Evolutionary conservation across 92 coral and sea anemone species (phyloP), one percentile per base, ranked within the genome.

Genomic region (Porites evermanni): DNA sequence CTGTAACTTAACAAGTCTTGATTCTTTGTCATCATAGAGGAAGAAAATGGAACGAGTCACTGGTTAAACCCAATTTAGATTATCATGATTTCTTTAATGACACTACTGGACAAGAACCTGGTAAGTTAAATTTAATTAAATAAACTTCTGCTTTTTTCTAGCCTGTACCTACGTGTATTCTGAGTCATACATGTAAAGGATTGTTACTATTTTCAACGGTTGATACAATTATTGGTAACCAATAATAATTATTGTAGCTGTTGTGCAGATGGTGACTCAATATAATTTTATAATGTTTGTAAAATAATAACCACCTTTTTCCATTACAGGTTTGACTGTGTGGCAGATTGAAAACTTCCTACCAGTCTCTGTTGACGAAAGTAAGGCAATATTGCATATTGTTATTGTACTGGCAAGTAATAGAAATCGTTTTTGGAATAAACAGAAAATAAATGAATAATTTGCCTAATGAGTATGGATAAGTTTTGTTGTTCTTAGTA

Each of bases 331-430:
- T 29, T 6, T 93, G 68, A 69, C 87, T 4, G 93, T 93, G 14
- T 97, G 99, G 99, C 99, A 97, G 89, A 97, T 97, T 69, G 99
- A 97, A 67, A 97, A 97, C 89, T 97, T 97, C 79, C 89, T 97
- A 53, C 99, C 99, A 50, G 87, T 83, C 16, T 52, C 73, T 72
- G 87, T 83, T 12, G 99, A 97, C 80, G 98, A 97, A 89, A 95
- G 87, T 83, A 83, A 83, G 87, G 11, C 20, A 64, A 17, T n/a
- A 38, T 38, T 38, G 47, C 47, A 0, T 38, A 38, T 38, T 2
- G n/a, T 10, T 9, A 38, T 18, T 72, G 20, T 2, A 54, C 60
- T 54, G 11, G 47, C 47, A 4, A 38, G 47, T 38, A 38, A 38
- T 38, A 38, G 47, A 38, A 38, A 38, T 38, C 1, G 7, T 3